Evolutionary conservation across 2,797 vertebrate genomes (phyloP).

Genomic region (Cirrhinus molitorella): DNA sequence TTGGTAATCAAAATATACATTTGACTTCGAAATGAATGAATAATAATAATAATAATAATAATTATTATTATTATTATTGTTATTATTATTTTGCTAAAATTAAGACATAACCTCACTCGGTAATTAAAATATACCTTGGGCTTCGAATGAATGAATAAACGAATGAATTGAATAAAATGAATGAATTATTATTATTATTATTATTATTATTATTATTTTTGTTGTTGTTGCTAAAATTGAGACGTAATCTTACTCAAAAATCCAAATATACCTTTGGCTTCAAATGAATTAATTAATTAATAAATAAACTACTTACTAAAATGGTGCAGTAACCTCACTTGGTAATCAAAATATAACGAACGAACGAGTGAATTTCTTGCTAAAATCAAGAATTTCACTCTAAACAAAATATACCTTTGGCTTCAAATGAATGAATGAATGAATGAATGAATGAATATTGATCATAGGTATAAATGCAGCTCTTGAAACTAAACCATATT

Average conservation of each 20-base stretch:
- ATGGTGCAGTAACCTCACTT: too few species aligned
- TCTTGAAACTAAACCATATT: constrained; percentile 47
- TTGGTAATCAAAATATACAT: constrained; percentile 38
- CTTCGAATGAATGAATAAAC: not conserved
- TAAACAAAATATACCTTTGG: constrained; percentile 55
- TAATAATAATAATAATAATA: too few species aligned
- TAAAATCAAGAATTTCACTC: constrained; percentile 38
- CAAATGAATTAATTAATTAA: too few species aligned
- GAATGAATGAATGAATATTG: not conserved
- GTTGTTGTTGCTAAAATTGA: too few species aligned
- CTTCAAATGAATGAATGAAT: not conserved
- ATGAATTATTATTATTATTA: too few species aligned
- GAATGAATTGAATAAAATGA: too few species aligned
- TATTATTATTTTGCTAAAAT: too few species aligned
- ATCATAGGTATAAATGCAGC: not conserved
- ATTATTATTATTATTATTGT: too few species aligned
- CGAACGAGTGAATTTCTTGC: not conserved
- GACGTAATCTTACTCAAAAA: too few species aligned
- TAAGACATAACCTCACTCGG: constrained; percentile 31
- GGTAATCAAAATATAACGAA: too few species aligned
- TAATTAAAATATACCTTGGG: constrained; percentile 52
- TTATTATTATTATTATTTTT: too few species aligned
- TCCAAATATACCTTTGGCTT: constrained; percentile 52
- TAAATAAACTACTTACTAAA: too few species aligned
- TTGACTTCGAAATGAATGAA: constrained; percentile 23